These are phyloP conservation scores for Taphrorychus bicolor DNA, from an alignment of 2,888 invertebrate species.

Conservation along the genomic window DNA sequence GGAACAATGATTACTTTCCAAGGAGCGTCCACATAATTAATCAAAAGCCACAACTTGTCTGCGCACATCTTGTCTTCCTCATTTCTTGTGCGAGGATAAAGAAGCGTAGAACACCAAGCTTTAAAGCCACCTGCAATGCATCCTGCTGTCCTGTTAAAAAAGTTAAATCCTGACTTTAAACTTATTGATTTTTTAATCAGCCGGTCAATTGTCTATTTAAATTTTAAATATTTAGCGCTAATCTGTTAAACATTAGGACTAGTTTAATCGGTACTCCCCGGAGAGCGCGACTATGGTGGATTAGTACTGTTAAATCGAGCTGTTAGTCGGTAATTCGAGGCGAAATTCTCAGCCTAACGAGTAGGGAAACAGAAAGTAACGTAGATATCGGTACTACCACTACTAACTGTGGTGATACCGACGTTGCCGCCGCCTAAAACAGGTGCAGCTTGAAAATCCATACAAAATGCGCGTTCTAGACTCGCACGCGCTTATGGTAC, in stretches of 20 bases:
- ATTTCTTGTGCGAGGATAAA: no score
- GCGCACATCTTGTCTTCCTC: neutral
- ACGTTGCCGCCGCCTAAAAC: no score
- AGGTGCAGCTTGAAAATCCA: no score
- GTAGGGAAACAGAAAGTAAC: slow-evolving; percentile 1
- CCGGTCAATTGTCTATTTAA: slow-evolving; percentile 30
- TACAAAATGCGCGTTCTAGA: neutral
- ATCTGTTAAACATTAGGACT: slow-evolving; percentile 2
- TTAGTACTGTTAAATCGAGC: slow-evolving; percentile 13
- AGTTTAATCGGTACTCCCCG: neutral
- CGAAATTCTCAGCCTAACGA: slow-evolving; percentile 15
- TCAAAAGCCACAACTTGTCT: neutral
- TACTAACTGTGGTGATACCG: no score
- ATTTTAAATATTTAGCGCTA: slow-evolving; percentile 23
- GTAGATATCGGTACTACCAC: neutral
- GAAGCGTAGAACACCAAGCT: neutral
- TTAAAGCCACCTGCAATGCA: neutral
- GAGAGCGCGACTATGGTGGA: neutral
- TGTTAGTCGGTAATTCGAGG: slow-evolving; percentile 12
- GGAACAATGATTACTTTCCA: neutral
- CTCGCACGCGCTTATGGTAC: neutral
- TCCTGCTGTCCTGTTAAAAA: slow-evolving; percentile 23
- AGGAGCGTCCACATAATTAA: neutral
- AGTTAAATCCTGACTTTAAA: slow-evolving; percentile 36
- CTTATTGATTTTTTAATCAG: slow-evolving; percentile 39